These are phyloP conservation scores for Cygnus olor DNA, from an alignment of 2,797 vertebrate species.

Conservation along the genomic window DNA sequence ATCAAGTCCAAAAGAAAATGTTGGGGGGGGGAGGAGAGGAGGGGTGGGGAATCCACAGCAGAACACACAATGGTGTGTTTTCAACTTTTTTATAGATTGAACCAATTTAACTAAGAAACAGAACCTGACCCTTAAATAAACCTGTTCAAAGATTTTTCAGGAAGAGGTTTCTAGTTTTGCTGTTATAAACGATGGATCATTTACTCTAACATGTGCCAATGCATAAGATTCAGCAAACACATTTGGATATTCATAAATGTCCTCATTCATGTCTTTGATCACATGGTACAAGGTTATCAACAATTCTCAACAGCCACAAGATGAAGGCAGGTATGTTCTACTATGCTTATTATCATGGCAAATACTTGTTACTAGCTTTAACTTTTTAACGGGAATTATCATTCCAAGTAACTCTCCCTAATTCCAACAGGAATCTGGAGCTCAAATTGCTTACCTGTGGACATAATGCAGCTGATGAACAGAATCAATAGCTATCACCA, in stretches of 20 bases:
- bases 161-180: not conserved
- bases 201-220: not conserved
- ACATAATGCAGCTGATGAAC: slow-evolving; percentile 99
- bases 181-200: not conserved
- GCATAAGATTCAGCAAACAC: not conserved
- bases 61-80: not conserved
- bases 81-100: not conserved
- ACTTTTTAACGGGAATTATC: not conserved
- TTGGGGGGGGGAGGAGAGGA: rapidly evolving
- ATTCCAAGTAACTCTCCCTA: not conserved
- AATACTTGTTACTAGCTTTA: not conserved
- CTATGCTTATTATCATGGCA: rapidly evolving
- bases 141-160: not conserved
- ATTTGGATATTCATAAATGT: not conserved
- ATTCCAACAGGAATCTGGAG: not conserved
- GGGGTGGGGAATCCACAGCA: not conserved
- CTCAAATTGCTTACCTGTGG: slow-evolving; percentile 86
- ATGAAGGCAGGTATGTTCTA: not conserved
- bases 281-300: not conserved
- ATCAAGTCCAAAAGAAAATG: not conserved
- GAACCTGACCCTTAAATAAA: not conserved
- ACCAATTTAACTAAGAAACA: not conserved
- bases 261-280: not conserved
- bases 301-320: not conserved
- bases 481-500: slow-evolving; percentile 98